phyloP scores from a whole-genome alignment of 2,113 vertebrate species.

The Hyperoodon ampullatus region DNA sequence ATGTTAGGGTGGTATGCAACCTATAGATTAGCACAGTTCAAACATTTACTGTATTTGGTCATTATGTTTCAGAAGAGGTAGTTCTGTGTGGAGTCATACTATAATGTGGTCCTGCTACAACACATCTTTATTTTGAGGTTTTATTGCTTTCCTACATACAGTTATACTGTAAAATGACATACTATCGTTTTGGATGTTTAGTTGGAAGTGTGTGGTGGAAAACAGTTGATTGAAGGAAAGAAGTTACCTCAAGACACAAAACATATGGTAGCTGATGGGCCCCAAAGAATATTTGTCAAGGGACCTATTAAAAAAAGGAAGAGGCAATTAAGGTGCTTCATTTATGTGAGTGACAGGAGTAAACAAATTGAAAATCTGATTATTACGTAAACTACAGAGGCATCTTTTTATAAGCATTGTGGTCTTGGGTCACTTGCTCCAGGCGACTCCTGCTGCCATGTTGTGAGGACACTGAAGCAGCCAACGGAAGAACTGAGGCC shows the following conservation, averaged over 20 bases:
- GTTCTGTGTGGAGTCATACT: not conserved
- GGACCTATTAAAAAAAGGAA: not conserved
- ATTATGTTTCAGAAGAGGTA: not conserved
- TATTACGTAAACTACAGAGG: not conserved
- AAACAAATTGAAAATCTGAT: not conserved
- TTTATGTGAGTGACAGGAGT: not conserved
- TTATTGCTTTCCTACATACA: not conserved
- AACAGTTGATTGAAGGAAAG: not conserved
- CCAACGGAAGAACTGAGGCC: not conserved
- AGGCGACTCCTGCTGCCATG: accelerated
- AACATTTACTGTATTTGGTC: not conserved
- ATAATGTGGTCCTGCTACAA: not conserved
- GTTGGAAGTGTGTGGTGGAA: not conserved
- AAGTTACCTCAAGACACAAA: conserved; percentile 1
- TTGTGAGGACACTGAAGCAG: not conserved
- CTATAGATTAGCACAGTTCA: not conserved
- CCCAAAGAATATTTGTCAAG: not conserved
- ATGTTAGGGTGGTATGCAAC: not conserved
- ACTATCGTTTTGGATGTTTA: not conserved
- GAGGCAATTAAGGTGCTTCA: not conserved
- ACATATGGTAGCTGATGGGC: not conserved
- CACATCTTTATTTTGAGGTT: not conserved
- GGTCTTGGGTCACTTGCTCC: not conserved
- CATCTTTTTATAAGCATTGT: not conserved
- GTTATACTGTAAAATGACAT: not conserved